Base-by-base conservation (phyloP, 2,113 vertebrate species). In the Gnathonemus longibarbis region DNA sequence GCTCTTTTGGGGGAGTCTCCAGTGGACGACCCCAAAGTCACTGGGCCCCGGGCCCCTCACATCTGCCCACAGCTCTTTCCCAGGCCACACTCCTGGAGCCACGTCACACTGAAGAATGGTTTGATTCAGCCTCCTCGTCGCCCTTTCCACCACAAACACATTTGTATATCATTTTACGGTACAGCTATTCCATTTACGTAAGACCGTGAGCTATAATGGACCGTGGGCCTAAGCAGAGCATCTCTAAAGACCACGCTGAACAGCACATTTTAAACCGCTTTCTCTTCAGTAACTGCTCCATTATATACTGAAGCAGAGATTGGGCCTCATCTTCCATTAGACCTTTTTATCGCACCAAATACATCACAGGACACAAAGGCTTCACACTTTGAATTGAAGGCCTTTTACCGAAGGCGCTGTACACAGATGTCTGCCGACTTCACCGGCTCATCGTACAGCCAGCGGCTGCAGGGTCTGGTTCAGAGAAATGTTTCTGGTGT, bases 61-160 rank as follows among this genome's bases (percentile, higher is more conserved):
- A 95, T 96, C 94, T 96, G 94, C 95, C 94, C 93, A 92, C 10
- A 92, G 1, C 9, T 92, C 91, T 90, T 95, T 94, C 94, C 93
- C 90, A 91, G 92, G 92, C 90, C 87, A 66, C 90, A 93, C 93
- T 93, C 85, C 66, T 92, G 91, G 90, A 24, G 92, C 91, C 46
- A 0, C 89, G 90, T 88, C 90, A 89, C 13, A 46, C 92, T 90
- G 92, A 94, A 94, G 92, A 95, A 93, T 93, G 58, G 87, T 56
- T 88, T 87, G 91, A 93, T 94, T 94, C 90, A 94, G 88, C 87
- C 90, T 88, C 53, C 89, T 93, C 91, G 88, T 56, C 90, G 88
- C 87, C 89, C 89, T 93, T 88, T 90, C 89, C 88, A 92, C 93
- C 89, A 85, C 85, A 93, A 92, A 89, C 93, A 92, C 94, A 94